These are phyloP conservation scores for Drosophila mayri DNA, from an alignment of 1,140 invertebrate species.

Conservation along the genomic window DNA sequence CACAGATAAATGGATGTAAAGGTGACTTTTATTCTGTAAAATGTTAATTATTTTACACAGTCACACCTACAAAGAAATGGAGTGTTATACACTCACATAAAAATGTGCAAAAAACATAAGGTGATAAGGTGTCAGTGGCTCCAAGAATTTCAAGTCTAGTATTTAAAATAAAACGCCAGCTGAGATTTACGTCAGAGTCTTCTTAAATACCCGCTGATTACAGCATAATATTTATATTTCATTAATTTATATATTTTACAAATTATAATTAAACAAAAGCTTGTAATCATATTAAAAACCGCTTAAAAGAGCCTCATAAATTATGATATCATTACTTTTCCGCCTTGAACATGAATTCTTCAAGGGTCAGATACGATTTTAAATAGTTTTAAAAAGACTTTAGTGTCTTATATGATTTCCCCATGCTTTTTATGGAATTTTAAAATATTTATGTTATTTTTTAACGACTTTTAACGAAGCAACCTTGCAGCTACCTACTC, in stretches of 20 bases:
- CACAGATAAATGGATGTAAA: not conserved
- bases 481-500: not conserved
- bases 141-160: not conserved
- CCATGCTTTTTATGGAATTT: not conserved
- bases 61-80: not conserved
- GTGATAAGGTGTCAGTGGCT: not conserved
- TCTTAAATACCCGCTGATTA: not conserved
- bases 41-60: conserved; percentile 8
- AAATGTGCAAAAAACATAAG: no score
- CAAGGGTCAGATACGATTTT: not conserved
- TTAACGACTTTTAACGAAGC: no score
- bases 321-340: not conserved
- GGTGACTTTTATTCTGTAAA: not conserved
- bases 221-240: not conserved
- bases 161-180: not conserved
- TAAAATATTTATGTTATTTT: not conserved
- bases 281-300: not conserved
- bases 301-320: not conserved
- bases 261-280: not conserved
- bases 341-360: not conserved
- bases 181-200: not conserved
- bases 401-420: not conserved
- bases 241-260: not conserved
- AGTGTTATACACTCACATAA: not conserved
- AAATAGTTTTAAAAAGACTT: not conserved